Percentiles rank a stretch among this genome's conserved stretches.
These are phyloP conservation scores for Phyllostomus discolor DNA, from an alignment of 2,113 vertebrate genomes.

Conservation along the genomic window DNA sequence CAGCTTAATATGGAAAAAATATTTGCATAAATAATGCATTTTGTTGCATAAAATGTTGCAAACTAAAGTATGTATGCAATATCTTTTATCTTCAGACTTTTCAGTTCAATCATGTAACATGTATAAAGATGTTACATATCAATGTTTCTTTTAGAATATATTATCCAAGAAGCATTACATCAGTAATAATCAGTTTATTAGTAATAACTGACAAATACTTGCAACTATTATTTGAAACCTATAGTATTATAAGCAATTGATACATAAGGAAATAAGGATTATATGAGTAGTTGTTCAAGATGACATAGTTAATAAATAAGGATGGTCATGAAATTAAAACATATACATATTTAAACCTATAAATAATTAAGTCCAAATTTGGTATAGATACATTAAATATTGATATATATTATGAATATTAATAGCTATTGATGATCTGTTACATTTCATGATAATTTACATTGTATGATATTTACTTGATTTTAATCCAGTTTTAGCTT, in stretches of 20 bases:
- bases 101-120: neutral
- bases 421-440: neutral
- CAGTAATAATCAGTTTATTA: neutral
- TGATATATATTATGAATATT: neutral
- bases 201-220: neutral
- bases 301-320: neutral
- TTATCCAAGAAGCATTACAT: neutral
- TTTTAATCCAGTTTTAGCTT: neutral
- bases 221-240: neutral
- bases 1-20: neutral
- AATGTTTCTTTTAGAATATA: neutral
- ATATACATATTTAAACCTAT: neutral
- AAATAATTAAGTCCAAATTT: neutral
- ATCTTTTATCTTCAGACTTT: neutral
- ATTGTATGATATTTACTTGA: neutral
- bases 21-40: neutral
- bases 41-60: neutral
- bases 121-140: neutral
- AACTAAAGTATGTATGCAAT: neutral
- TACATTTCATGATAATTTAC: neutral
- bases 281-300: neutral
- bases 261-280: neutral
- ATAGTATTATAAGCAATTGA: neutral
- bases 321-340: neutral
- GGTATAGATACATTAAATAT: neutral